phyloP scores from a whole-genome alignment of 2,797 vertebrate species.

The Cyprinodon diabolis region DNA sequence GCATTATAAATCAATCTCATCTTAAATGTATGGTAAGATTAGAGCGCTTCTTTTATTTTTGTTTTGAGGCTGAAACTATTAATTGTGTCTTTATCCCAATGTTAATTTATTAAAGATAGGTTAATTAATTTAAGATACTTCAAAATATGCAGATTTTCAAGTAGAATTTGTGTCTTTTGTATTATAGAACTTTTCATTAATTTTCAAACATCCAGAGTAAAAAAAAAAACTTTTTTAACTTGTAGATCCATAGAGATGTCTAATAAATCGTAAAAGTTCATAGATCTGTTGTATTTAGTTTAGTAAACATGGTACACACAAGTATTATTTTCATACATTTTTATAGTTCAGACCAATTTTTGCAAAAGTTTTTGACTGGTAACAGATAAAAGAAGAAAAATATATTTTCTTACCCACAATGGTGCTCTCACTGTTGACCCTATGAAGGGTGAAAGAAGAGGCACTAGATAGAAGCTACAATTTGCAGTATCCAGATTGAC shows the following conservation, averaged over 20 bases:
- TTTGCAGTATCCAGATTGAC: too few relatives aligned
- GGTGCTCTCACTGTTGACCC: too few relatives aligned
- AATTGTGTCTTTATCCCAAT: not conserved
- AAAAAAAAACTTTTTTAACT: not conserved
- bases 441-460: too few relatives aligned
- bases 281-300: too few relatives aligned
- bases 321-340: too few relatives aligned
- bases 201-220: not conserved
- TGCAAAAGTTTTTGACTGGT: not conserved
- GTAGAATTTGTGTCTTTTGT: not conserved
- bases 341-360: not conserved
- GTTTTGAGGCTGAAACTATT: not conserved
- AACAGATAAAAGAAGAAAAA: not conserved
- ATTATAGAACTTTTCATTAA: not conserved
- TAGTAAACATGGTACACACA: not conserved
- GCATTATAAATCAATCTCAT: not conserved
- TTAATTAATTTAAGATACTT: not conserved
- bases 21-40: not conserved
- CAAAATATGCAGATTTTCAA: not conserved
- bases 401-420: too few relatives aligned
- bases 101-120: not conserved
- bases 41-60: not conserved
- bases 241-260: not conserved
- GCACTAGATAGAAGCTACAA: too few relatives aligned
- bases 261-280: too few relatives aligned